Evolutionary conservation across 2,113 vertebrate species (phyloP).

Genomic region (Tachycineta bicolor): DNA sequence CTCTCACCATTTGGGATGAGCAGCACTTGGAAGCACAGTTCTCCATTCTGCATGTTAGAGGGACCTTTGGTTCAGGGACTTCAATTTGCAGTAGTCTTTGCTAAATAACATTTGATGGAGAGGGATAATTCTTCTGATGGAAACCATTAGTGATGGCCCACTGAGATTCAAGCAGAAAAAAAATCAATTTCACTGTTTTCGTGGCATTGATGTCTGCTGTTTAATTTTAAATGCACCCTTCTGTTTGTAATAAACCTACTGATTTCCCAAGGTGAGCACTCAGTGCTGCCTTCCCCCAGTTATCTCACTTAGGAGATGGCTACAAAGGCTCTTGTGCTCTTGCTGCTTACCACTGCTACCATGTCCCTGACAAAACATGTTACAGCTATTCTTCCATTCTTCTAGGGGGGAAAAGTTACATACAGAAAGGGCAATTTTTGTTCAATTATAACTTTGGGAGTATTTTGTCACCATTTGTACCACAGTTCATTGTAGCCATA

Average conservation of each 20-base stretch:
- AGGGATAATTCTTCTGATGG: not conserved
- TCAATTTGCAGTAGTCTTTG: not conserved
- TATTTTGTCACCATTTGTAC: not conserved
- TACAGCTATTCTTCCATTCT: not conserved
- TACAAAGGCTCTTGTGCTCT: rapidly evolving
- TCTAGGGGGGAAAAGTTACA: not conserved
- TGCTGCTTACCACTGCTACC: not conserved
- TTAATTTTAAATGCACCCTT: not conserved
- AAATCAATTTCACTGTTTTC: rapidly evolving
- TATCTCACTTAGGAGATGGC: not conserved
- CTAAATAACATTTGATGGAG: not conserved
- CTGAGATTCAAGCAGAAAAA: not conserved
- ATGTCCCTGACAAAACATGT: not conserved
- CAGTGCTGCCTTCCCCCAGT: not conserved
- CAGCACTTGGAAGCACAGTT: not conserved
- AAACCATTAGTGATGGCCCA: not conserved
- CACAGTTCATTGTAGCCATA: not conserved
- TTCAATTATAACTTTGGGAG: not conserved
- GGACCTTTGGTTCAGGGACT: not conserved
- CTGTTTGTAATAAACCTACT: not conserved
- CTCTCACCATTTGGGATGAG: not conserved
- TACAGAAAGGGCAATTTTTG: not conserved
- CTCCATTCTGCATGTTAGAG: too few relatives aligned
- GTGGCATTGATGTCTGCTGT: rapidly evolving
- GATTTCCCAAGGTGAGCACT: not conserved